These are phyloP conservation scores for Ecliptopera silaceata DNA, from an alignment of 2,888 invertebrate species.

Conservation along the genomic window DNA sequence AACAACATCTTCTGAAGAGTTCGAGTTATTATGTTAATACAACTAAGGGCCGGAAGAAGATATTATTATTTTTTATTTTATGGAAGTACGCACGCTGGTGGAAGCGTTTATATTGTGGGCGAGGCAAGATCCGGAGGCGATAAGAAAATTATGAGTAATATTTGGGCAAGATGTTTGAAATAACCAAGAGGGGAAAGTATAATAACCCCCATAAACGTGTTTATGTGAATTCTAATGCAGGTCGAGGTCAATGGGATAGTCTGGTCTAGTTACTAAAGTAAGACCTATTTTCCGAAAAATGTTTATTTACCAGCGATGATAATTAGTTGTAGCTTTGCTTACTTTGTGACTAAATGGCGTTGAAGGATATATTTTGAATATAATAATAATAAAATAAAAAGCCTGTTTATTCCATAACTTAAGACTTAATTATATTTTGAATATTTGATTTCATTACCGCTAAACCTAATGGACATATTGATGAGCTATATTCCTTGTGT, in stretches of 20 bases:
- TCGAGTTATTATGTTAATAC: conserved; percentile 53
- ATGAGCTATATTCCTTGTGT: no score
- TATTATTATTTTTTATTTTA: conserved; percentile 43
- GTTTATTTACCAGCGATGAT: no score
- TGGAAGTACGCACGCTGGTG: conserved; percentile 6
- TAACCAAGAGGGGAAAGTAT: conserved; percentile 2
- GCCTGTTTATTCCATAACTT: no score
- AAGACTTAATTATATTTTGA: no score
- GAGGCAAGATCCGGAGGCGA: conserved; percentile 16
- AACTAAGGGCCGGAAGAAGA: conserved; percentile 54
- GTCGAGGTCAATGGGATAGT: neutral
- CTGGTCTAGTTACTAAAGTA: neutral
- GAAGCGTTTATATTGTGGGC: conserved; percentile 37
- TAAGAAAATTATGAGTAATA: conserved; percentile 20
- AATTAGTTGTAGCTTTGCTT: no score
- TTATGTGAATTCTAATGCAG: neutral
- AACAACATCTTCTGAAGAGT: conserved; percentile 46
- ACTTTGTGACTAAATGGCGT: no score
- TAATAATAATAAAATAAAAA: no score
- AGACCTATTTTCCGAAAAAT: no score
- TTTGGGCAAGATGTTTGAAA: conserved; percentile 10
- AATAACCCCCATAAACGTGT: neutral
- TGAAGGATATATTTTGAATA: no score
- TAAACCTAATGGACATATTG: no score
- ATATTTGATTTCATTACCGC: no score